Conservation (phyloP, 2,797 vertebrate species). For the Pogonophryne albipinna region DNA sequence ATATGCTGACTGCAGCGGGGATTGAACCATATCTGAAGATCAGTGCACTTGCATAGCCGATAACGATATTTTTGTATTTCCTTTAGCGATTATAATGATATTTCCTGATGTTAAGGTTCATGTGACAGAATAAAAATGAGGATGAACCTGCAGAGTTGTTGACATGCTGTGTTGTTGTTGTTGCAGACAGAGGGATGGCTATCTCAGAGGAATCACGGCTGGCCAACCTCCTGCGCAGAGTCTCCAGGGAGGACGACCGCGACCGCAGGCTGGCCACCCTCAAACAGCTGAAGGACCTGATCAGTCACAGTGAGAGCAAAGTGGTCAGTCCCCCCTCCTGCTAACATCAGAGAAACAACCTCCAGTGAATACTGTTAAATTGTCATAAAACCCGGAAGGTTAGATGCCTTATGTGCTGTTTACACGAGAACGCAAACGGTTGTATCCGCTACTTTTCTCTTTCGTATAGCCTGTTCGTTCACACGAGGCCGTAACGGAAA, state of each 20-base stretch:
- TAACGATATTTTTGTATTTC: too few relatives aligned
- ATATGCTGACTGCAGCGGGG: too few relatives aligned
- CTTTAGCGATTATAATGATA: too few relatives aligned
- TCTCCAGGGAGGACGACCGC: constrained; percentile 98
- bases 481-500: too few relatives aligned
- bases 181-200: constrained; percentile 96
- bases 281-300: constrained; percentile 98
- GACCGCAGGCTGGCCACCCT: constrained; percentile 98
- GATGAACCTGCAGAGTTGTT: background rate
- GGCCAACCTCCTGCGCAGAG: constrained; percentile 98
- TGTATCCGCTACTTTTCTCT: too few relatives aligned
- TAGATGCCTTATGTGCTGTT: too few relatives aligned
- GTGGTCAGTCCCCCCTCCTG: constrained; percentile 85
- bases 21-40: too few relatives aligned
- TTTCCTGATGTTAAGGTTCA: background rate
- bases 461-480: too few relatives aligned
- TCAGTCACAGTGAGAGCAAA: constrained; percentile 98
- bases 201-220: constrained; percentile 99
- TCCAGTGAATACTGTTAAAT: too few relatives aligned
- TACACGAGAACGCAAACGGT: too few relatives aligned
- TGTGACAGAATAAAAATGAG: background rate
- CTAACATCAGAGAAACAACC: background rate
- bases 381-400: too few relatives aligned
- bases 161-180: background rate
- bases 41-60: too few relatives aligned